A percentile compares a stretch with the other conserved stretches of the same genome.
phyloP scores from a whole-genome alignment of 2,888 invertebrate genomes.

The Zeuzera pyrina region DNA sequence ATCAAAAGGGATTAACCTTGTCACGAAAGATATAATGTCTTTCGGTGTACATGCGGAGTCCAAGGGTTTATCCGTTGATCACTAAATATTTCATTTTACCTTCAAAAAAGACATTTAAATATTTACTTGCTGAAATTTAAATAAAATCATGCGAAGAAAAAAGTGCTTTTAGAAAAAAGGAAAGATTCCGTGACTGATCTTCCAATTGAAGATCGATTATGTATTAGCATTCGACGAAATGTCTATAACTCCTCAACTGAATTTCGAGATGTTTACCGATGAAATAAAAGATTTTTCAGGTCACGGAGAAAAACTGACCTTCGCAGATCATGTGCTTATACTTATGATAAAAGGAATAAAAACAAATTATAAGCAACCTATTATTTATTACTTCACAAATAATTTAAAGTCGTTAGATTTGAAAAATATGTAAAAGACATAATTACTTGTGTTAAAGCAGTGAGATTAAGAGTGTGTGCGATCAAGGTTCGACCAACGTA shows the following conservation, averaged over 20 bases:
- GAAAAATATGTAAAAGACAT: too few species aligned
- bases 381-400: too few species aligned
- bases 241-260: slow-evolving; percentile 12
- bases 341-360: too few species aligned
- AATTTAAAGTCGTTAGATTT: too few species aligned
- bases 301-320: slow-evolving; percentile 19
- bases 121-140: background rate
- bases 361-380: too few species aligned
- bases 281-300: too few species aligned
- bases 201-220: slow-evolving; percentile 2
- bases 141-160: background rate
- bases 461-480: too few species aligned
- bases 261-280: slow-evolving; percentile 10
- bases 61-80: background rate
- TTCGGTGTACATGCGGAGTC: background rate
- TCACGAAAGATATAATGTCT: background rate
- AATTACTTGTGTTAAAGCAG: too few species aligned
- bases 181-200: background rate
- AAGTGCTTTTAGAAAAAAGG: background rate
- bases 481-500: too few species aligned
- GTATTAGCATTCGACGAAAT: slow-evolving; percentile 17
- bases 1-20: background rate
- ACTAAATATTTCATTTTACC: background rate
- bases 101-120: background rate
- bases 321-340: too few species aligned